A percentile compares a stretch with the other conserved stretches of the same genome.
Conservation (phyloP, 1,140 invertebrate species). For the roundworm (Caenorhabditis elegans) region WBcel235 BX284606.5:11498001-11498500, state of each 20-base stretch:
- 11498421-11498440: slow-evolving; percentile 31
- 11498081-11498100: slow-evolving; percentile 51
- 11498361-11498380: slow-evolving; percentile 38
- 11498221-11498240: slow-evolving; percentile 28
- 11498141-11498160: no score
- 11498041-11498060: slow-evolving; percentile 22
- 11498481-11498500: no score
- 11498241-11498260: neutral
- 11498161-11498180: no score
- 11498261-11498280: slow-evolving; percentile 32
- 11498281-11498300: slow-evolving; percentile 2
- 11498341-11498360: slow-evolving; percentile 38
- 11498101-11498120: slow-evolving; percentile 37
- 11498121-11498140: neutral
- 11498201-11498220: no score
- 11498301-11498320: neutral
- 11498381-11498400: slow-evolving; percentile 20
- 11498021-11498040: slow-evolving; percentile 24
- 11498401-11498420: slow-evolving; percentile 38
- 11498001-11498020: neutral
- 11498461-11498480: no score
- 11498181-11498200: no score
- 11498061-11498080: slow-evolving; percentile 47
- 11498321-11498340: slow-evolving; percentile 42
- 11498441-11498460: slow-evolving; percentile 12